Conservation (phyloP, 1,140 invertebrate genomes). For the Drosophila pachea region DNA sequence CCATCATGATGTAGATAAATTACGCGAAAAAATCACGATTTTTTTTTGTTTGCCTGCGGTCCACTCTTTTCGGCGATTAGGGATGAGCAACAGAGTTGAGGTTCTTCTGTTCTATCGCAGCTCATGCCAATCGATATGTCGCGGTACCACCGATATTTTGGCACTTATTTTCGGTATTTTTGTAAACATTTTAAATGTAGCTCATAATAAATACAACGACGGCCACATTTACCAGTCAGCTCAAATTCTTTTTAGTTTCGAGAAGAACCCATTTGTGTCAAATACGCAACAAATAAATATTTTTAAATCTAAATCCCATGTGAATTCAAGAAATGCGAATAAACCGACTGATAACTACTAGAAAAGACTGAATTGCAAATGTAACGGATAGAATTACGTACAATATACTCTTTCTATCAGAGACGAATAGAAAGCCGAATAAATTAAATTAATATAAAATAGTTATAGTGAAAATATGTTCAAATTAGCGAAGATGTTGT, state of each 20-base stretch:
- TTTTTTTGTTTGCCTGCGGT: conserved; percentile 32
- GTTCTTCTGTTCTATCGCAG: background rate
- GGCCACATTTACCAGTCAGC: conserved; percentile 9
- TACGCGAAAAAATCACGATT: conserved; percentile 13
- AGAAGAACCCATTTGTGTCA: conserved; percentile 21
- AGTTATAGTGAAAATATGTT: conserved; percentile 46
- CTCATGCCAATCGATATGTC: background rate
- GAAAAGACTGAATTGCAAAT: background rate
- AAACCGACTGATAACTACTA: background rate
- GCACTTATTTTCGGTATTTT: background rate
- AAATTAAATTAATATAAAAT: conserved; percentile 13
- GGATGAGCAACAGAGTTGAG: conserved; percentile 2
- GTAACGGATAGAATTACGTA: background rate
- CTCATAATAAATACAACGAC: background rate
- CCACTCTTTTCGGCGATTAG: conserved; percentile 32
- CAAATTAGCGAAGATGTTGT: conserved; percentile 46
- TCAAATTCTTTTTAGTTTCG: conserved; percentile 23
- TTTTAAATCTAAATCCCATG: background rate
- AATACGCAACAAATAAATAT: conserved; percentile 28
- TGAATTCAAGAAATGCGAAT: background rate
- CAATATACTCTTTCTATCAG: background rate
- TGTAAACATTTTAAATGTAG: too few relatives aligned
- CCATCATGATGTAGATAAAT: conserved; percentile 67
- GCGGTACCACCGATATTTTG: background rate
- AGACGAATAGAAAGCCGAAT: background rate